Evolutionary conservation across 2,797 vertebrate species (phyloP).

Genomic region (Stomatorhinus walkeri): DNA sequence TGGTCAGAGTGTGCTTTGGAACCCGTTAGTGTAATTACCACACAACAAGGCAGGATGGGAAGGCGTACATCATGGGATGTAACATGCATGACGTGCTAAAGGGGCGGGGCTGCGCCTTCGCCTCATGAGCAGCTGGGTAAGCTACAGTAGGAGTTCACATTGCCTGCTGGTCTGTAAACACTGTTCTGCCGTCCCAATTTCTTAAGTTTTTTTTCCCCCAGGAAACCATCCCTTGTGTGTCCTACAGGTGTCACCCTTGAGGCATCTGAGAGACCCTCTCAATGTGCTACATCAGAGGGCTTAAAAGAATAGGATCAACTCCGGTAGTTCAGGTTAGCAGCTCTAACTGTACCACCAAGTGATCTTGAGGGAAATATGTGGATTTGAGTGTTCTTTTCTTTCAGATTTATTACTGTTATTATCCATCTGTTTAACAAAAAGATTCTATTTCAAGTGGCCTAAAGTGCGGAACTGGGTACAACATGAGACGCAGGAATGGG

Average conservation of each 20-base stretch:
- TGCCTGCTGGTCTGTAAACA: neutral
- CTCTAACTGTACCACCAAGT: neutral
- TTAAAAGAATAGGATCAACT: neutral
- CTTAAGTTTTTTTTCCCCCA: neutral
- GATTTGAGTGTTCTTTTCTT: neutral
- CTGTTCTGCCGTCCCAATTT: neutral
- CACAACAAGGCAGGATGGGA: constrained; percentile 8
- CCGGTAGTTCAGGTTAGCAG: neutral
- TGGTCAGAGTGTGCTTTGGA: neutral
- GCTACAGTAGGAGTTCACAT: neutral
- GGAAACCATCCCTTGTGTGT: neutral
- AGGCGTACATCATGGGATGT: constrained; percentile 8
- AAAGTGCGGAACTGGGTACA: neutral
- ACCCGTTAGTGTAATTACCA: constrained; percentile 1
- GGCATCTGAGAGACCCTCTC: neutral
- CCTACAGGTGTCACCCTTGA: constrained; percentile 22
- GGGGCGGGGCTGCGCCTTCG: neutral
- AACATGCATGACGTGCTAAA: neutral
- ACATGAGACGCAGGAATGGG: neutral
- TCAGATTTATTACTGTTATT: neutral
- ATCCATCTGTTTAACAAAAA: neutral
- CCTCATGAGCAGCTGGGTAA: neutral
- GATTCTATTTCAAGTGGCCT: neutral
- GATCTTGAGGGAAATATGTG: neutral
- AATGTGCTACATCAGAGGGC: neutral